Evolutionary conservation across 2,888 invertebrate genomes (phyloP).

Genomic region (Platycnemis pennipes): DNA sequence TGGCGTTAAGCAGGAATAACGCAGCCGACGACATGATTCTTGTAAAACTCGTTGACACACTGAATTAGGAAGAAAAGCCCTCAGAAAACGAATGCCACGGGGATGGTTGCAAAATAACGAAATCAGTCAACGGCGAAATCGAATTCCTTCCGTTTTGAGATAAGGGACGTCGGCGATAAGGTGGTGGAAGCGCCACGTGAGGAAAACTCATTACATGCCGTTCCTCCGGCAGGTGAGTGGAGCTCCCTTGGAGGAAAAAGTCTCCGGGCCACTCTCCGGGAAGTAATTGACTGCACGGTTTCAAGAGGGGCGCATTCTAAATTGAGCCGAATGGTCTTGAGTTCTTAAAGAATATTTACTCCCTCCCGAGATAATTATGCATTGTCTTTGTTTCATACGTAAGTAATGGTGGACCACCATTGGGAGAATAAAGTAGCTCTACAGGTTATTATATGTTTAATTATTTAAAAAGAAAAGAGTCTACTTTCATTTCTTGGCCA

Average conservation of each 20-base stretch:
- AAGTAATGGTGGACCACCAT: conserved; percentile 3
- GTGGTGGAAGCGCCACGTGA: background rate
- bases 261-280: background rate
- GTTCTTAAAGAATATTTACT: background rate
- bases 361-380: background rate
- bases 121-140: background rate
- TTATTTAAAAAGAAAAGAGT: background rate
- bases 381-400: background rate
- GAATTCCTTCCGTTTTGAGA: conserved; percentile 18
- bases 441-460: background rate
- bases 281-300: background rate
- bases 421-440: background rate
- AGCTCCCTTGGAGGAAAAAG: background rate
- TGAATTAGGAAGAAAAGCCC: background rate
- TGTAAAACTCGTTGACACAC: background rate
- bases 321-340: background rate
- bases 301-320: background rate
- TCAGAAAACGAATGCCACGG: background rate
- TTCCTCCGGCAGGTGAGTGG: background rate
- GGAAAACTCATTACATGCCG: conserved; percentile 24
- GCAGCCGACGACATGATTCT: background rate
- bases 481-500: background rate
- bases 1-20: background rate
- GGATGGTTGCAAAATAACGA: background rate
- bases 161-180: background rate